A percentile compares a stretch with the other conserved stretches of the same genome.
Conservation (phyloP, 2,888 invertebrate species). For the Laothoe populi region DNA sequence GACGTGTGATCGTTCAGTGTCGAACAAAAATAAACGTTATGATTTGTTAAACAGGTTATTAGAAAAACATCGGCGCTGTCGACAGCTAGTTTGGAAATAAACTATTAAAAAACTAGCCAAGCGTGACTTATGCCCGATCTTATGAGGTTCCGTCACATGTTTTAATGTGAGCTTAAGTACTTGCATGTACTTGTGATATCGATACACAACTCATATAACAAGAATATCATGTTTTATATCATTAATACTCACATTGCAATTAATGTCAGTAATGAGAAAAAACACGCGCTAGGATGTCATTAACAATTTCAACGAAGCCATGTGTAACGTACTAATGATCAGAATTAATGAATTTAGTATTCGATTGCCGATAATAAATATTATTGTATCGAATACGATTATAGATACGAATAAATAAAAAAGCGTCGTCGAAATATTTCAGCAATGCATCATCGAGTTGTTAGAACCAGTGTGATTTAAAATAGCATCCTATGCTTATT, state of each 20-base stretch:
- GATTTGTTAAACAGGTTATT: slow-evolving; percentile 80
- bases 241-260: slow-evolving; percentile 2
- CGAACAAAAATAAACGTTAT: slow-evolving; percentile 80
- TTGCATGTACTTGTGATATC: slow-evolving; percentile 18
- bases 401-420: not conserved
- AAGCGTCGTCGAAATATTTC: not conserved
- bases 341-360: too few species aligned
- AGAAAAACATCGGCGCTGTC: slow-evolving; percentile 75
- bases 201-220: slow-evolving; percentile 8
- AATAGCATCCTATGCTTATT: slow-evolving; percentile 6
- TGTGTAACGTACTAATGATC: not conserved
- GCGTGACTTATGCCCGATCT: slow-evolving; percentile 35
- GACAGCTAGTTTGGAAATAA: slow-evolving; percentile 67
- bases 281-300: not conserved
- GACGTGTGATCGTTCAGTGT: slow-evolving; percentile 78
- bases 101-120: slow-evolving; percentile 57
- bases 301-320: not conserved
- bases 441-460: slow-evolving; percentile 8
- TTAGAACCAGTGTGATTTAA: slow-evolving; percentile 25
- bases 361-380: too few species aligned
- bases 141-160: slow-evolving; percentile 20
- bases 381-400: too few species aligned
- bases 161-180: slow-evolving; percentile 11
- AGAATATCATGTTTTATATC: slow-evolving; percentile 13
- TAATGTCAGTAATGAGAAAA: slow-evolving; percentile 5